These are phyloP conservation scores for Metridium senile DNA, from an alignment of 92 coral and sea anemone genomes.

Conservation along the genomic window DNA sequence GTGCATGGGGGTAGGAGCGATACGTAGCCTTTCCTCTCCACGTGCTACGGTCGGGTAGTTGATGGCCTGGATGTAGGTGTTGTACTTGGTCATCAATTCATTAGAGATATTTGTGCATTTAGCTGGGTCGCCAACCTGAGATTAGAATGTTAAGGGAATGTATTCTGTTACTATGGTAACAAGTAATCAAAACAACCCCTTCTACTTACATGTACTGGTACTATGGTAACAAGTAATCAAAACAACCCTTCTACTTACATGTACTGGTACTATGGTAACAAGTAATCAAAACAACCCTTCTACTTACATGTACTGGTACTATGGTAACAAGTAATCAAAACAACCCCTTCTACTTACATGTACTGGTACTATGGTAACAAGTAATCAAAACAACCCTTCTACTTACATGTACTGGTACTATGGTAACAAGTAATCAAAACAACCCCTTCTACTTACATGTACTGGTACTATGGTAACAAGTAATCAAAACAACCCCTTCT, in stretches of 20 bases:
- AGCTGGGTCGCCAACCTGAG: constrained; percentile 93
- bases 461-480: constrained; percentile 71
- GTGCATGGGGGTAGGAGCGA: constrained; percentile 97
- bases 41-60: constrained; percentile 98
- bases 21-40: constrained; percentile 93
- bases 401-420: constrained; percentile 97
- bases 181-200: neutral
- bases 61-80: constrained; percentile 95
- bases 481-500: neutral
- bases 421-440: constrained; percentile 8
- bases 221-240: constrained; percentile 32
- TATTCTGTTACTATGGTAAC: no score
- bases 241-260: constrained; percentile 63
- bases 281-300: neutral
- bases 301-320: constrained; percentile 95
- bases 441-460: constrained; percentile 70
- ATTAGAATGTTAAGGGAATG: neutral
- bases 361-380: constrained; percentile 71
- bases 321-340: constrained; percentile 23
- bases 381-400: neutral
- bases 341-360: constrained; percentile 71
- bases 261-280: constrained; percentile 78
- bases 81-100: constrained; percentile 80
- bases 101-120: constrained; percentile 93
- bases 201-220: constrained; percentile 93